These are phyloP conservation scores for Abramis brama DNA, from an alignment of 2,113 vertebrate species.

Conservation along the genomic window DNA sequence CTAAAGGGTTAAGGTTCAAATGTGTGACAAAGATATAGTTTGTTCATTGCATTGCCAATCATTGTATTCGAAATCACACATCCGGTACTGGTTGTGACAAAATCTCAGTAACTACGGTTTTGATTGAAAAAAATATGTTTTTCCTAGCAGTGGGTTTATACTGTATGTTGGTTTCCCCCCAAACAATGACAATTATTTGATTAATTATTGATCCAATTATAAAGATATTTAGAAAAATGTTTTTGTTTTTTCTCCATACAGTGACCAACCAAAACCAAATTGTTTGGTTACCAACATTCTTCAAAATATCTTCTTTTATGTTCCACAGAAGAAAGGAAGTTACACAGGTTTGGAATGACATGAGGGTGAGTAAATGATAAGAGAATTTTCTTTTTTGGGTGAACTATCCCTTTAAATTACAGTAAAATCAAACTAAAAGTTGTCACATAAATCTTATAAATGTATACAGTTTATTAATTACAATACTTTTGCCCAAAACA, in stretches of 20 bases:
- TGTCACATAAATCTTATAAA: neutral
- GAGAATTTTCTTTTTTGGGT: neutral
- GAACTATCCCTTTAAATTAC: neutral
- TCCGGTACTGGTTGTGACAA: no score
- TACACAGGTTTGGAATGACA: neutral
- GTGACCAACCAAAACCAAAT: neutral
- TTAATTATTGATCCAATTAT: no score
- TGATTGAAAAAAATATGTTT: neutral
- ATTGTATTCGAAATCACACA: neutral
- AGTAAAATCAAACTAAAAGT: neutral
- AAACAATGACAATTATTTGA: neutral
- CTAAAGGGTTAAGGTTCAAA: no score
- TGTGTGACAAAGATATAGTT: no score
- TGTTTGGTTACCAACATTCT: neutral
- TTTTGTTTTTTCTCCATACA: neutral
- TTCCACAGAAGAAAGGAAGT: neutral
- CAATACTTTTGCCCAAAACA: neutral
- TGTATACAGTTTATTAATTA: neutral
- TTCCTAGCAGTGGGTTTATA: neutral
- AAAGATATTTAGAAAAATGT: neutral
- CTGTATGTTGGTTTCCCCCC: neutral
- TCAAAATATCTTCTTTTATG: neutral
- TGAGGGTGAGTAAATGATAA: neutral
- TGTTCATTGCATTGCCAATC: neutral
- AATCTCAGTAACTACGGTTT: neutral